Conservation (phyloP, 2,797 vertebrate genomes). For the Acrossocheilus wenchowensis region DNA sequence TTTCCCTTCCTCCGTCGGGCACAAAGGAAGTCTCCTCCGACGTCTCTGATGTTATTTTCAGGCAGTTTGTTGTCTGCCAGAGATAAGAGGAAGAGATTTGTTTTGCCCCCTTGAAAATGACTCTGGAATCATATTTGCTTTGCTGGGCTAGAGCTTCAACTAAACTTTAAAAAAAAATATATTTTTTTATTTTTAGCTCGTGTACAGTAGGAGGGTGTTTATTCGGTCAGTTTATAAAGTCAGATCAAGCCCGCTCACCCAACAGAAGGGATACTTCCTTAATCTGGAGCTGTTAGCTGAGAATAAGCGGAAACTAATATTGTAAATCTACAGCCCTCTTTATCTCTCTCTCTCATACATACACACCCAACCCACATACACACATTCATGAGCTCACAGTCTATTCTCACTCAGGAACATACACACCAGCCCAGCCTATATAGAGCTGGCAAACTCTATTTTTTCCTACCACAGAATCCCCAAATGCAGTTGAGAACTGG, state of each 20-base stretch:
- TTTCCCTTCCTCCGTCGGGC: slow-evolving; percentile 57
- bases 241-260: slow-evolving; percentile 2
- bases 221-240: background rate
- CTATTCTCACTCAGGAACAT: slow-evolving; percentile 26
- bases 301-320: slow-evolving; percentile 48
- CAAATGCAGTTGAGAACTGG: slow-evolving; percentile 35
- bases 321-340: slow-evolving; percentile 32
- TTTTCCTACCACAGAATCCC: slow-evolving; percentile 51
- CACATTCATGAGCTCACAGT: slow-evolving; percentile 17
- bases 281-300: slow-evolving; percentile 25
- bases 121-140: slow-evolving; percentile 38
- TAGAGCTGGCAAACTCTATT: slow-evolving; percentile 20
- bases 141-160: slow-evolving; percentile 9
- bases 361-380: slow-evolving; percentile 23
- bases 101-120: slow-evolving; percentile 52
- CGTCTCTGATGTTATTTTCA: slow-evolving; percentile 76
- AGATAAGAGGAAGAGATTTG: slow-evolving; percentile 73
- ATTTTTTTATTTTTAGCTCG: slow-evolving; percentile 21
- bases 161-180: background rate
- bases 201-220: background rate
- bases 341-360: slow-evolving; percentile 19
- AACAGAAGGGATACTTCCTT: slow-evolving; percentile 20
- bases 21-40: slow-evolving; percentile 74
- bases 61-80: slow-evolving; percentile 69
- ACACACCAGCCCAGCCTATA: slow-evolving; percentile 19